phyloP scores from a whole-genome alignment of 2,113 vertebrate genomes.

The Gopherus evgoodei region DNA sequence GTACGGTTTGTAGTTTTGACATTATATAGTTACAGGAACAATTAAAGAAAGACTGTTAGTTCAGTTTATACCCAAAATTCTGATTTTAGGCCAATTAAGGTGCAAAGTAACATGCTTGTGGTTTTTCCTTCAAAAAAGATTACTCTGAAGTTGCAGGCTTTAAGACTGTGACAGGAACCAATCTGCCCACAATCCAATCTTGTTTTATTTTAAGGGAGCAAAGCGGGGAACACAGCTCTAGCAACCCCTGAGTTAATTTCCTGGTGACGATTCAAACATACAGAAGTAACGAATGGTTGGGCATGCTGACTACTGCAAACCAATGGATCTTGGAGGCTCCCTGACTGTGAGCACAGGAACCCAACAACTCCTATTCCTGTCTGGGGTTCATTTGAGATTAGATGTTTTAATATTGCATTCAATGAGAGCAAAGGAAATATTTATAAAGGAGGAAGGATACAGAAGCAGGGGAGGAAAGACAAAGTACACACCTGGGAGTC shows the following conservation, averaged over 20 bases:
- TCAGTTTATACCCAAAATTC: neutral
- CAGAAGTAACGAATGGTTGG: neutral
- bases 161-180: neutral
- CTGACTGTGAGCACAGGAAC: neutral
- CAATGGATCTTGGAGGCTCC: neutral
- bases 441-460: neutral
- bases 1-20: rapidly evolving
- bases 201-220: neutral
- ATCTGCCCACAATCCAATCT: neutral
- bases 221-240: neutral
- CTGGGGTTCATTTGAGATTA: neutral
- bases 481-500: neutral
- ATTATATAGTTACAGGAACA: neutral
- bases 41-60: slow-evolving; percentile 15
- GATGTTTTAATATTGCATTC: neutral
- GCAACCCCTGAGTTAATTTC: rapidly evolving
- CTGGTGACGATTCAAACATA: neutral
- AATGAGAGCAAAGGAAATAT: neutral
- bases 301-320: neutral
- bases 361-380: neutral
- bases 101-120: neutral
- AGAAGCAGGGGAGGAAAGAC: neutral
- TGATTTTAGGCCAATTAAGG: neutral
- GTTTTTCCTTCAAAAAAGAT: slow-evolving; percentile 17
- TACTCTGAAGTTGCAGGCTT: neutral